Evolutionary conservation across 2,113 vertebrate genomes (phyloP).

Genomic region (Poicephalus meyeri): DNA sequence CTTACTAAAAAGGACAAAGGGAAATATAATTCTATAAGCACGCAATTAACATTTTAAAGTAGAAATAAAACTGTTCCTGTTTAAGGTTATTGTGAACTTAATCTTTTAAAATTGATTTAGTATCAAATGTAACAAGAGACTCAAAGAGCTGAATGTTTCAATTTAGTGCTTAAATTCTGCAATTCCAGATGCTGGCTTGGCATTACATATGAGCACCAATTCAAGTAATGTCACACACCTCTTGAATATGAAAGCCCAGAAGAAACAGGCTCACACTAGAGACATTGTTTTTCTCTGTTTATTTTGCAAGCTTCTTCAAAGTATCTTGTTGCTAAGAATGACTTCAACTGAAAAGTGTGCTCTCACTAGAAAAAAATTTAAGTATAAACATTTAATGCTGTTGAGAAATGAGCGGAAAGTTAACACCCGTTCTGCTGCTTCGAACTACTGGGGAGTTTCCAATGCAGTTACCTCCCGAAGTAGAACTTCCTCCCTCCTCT

Average conservation of each 20-base stretch:
- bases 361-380: slow-evolving; percentile 41
- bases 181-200: neutral
- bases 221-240: neutral
- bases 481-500: neutral
- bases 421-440: neutral
- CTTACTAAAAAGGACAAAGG: neutral
- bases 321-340: slow-evolving; percentile 43
- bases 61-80: neutral
- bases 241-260: neutral
- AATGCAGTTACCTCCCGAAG: rapidly evolving
- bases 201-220: neutral
- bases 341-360: slow-evolving; percentile 11
- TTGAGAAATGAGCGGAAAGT: slow-evolving; percentile 4
- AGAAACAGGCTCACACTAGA: neutral
- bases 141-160: neutral
- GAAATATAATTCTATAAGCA: neutral
- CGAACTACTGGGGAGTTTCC: neutral
- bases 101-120: neutral
- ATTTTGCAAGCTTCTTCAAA: slow-evolving; percentile 49
- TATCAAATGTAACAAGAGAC: neutral
- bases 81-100: neutral
- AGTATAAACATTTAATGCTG: slow-evolving; percentile 30
- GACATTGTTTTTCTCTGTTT: slow-evolving; percentile 38
- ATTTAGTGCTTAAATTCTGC: neutral
- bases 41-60: neutral